phyloP scores from a whole-genome alignment of 2,888 invertebrate genomes.

The Sthenelais limicola region DNA sequence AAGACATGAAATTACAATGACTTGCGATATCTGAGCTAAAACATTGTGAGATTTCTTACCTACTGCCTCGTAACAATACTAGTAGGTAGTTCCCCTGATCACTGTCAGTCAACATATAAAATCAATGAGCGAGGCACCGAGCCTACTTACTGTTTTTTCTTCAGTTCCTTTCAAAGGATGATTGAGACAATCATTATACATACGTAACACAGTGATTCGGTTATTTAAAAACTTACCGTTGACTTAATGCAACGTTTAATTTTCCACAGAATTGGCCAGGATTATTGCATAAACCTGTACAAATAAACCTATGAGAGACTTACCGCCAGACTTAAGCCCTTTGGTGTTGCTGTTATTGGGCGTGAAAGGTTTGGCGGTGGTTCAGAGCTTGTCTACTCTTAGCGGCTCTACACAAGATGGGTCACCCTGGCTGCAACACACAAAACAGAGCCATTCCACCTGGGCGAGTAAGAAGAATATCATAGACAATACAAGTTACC shows the following conservation, averaged over 20 bases:
- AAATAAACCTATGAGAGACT: conserved; percentile 7
- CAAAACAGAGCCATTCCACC: conserved; percentile 25
- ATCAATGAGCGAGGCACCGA: too few relatives aligned
- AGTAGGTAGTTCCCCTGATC: conserved; percentile 10
- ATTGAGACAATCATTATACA: conserved; percentile 12
- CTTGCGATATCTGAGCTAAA: neutral
- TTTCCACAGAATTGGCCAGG: neutral
- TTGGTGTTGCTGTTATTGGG: neutral
- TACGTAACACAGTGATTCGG: too few relatives aligned
- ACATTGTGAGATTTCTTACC: conserved; percentile 8
- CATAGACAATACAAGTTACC: conserved; percentile 1
- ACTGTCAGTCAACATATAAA: too few relatives aligned
- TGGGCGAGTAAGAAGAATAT: conserved; percentile 5
- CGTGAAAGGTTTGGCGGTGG: neutral
- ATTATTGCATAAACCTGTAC: neutral
- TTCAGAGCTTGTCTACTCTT: neutral
- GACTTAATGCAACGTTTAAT: neutral
- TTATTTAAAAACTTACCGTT: conserved; percentile 14
- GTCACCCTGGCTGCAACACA: conserved; percentile 13
- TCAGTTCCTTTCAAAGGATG: neutral
- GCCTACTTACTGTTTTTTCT: conserved; percentile 13
- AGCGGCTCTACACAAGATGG: conserved; percentile 6
- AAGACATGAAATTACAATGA: neutral
- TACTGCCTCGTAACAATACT: neutral
- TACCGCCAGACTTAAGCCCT: conserved; percentile 24